Conservation (phyloP, 2,113 vertebrate species). For the Cavia aperea region DNA sequence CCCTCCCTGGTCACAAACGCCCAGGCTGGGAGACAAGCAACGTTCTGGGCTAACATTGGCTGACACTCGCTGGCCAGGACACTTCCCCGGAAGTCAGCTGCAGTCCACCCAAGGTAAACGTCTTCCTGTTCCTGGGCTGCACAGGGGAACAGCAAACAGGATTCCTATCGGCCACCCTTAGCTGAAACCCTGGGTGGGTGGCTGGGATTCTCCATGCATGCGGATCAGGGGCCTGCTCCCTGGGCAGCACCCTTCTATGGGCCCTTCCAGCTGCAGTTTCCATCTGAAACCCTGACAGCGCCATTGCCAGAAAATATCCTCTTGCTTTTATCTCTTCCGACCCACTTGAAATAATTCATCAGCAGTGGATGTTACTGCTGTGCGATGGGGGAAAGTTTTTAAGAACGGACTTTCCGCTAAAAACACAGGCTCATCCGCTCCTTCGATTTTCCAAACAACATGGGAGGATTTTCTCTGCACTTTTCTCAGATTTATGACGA, state of each 20-base stretch:
- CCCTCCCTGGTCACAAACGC: not conserved
- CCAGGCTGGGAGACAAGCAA: not conserved
- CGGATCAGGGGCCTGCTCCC: conserved; percentile 29
- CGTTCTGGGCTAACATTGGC: not conserved
- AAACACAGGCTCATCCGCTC: conserved; percentile 28
- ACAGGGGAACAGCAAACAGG: accelerated
- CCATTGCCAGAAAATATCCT: conserved; percentile 36
- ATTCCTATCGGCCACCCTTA: not conserved
- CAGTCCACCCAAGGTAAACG: not conserved
- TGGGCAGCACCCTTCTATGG: not conserved
- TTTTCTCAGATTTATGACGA: conserved; percentile 29
- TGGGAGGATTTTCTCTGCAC: conserved; percentile 44
- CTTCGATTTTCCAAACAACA: conserved; percentile 41
- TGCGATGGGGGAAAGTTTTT: conserved; percentile 19
- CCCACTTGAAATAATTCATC: conserved; percentile 56
- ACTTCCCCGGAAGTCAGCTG: not conserved
- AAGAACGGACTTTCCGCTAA: conserved; percentile 58
- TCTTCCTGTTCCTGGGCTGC: not conserved
- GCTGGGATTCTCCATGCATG: conserved; percentile 21
- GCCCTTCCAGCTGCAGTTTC: conserved; percentile 6
- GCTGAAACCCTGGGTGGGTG: not conserved
- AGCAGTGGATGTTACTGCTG: conserved; percentile 27
- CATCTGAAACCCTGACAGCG: not conserved
- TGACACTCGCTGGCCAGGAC: not conserved
- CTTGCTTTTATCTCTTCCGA: conserved; percentile 21